Conservation (phyloP, 2,113 vertebrate genomes). For the Piprites chloris region DNA sequence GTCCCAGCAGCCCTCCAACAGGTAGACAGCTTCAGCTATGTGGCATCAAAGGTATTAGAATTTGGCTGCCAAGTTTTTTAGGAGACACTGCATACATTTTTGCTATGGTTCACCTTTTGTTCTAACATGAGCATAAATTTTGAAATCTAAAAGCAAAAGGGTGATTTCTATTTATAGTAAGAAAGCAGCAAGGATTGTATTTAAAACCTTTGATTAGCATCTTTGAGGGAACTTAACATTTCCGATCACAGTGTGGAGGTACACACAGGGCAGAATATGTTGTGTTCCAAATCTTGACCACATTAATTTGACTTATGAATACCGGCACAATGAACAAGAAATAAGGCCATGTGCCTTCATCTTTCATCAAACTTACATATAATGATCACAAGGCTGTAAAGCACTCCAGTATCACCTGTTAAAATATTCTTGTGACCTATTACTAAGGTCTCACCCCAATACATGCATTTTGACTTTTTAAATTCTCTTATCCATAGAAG, state of each 20-base stretch:
- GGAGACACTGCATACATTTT: not conserved
- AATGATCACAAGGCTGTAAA: not conserved
- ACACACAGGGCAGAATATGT: not conserved
- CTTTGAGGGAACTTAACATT: not conserved
- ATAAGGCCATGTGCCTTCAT: not conserved
- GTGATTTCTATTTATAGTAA: not conserved
- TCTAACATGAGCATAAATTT: not conserved
- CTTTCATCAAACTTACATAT: not conserved
- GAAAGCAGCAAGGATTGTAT: not conserved
- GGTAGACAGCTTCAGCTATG: not conserved
- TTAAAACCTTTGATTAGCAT: not conserved
- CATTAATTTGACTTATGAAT: not conserved
- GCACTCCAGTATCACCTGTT: not conserved
- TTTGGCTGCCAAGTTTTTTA: not conserved
- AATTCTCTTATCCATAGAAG: not conserved
- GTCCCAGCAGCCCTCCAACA: not conserved
- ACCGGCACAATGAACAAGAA: not conserved
- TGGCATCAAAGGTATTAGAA: not conserved
- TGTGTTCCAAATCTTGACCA: not conserved
- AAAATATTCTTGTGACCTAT: not conserved
- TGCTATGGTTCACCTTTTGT: not conserved
- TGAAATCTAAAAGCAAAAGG: not conserved
- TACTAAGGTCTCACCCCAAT: not conserved
- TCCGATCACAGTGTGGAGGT: not conserved
- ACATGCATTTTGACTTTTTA: not conserved